Evolutionary conservation across 2,113 vertebrate genomes (phyloP).

Genomic region (Trochalopteron elliotii): DNA sequence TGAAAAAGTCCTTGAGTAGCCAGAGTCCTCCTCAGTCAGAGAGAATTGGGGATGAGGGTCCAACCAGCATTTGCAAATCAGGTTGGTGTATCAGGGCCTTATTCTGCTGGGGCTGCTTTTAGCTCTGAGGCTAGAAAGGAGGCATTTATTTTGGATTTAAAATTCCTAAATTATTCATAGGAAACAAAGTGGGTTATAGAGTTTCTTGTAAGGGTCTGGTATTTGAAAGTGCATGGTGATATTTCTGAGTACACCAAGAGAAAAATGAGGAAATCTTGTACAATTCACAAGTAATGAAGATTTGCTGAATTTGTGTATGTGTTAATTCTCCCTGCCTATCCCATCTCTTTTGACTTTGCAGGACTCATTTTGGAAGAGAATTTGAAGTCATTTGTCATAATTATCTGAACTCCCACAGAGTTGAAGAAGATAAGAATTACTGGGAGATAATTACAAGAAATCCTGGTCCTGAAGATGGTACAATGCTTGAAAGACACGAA

Average conservation of each 20-base stretch:
- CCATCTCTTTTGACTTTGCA: conserved; percentile 50
- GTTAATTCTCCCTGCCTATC: background rate
- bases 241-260: background rate
- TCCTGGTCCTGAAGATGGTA: conserved; percentile 50
- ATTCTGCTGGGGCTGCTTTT: background rate
- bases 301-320: background rate
- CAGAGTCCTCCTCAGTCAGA: background rate
- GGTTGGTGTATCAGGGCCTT: background rate
- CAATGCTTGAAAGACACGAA: conserved; percentile 45
- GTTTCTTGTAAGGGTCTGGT: background rate
- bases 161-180: background rate
- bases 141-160: background rate
- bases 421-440: conserved; percentile 84
- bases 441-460: conserved; percentile 85
- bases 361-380: conserved; percentile 86
- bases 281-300: background rate
- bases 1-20: background rate
- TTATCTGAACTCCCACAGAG: conserved; percentile 83
- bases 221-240: background rate
- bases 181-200: background rate
- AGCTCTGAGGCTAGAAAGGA: background rate
- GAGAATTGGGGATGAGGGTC: background rate
- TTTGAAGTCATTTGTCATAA: conserved; percentile 87
- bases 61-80: background rate
- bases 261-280: background rate